Conservation (phyloP, 2,113 vertebrate genomes). For the Apodemus sylvaticus region DNA sequence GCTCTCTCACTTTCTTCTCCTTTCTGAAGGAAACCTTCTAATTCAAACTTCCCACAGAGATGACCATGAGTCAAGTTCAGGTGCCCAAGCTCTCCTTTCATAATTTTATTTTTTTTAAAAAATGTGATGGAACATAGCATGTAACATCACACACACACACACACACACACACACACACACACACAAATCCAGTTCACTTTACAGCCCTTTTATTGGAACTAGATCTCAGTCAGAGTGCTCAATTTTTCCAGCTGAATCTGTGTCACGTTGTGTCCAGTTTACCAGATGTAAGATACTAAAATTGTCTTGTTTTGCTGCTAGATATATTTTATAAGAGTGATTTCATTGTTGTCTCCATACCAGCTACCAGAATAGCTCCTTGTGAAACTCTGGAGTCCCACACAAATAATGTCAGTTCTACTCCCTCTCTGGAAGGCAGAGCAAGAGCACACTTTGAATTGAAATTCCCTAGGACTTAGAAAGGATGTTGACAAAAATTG, state of each 20-base stretch:
- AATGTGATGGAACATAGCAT: not conserved
- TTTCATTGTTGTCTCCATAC: slow-evolving; percentile 48
- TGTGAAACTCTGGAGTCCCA: not conserved
- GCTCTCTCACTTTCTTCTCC: not conserved
- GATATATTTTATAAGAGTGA: slow-evolving; percentile 29
- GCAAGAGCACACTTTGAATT: not conserved
- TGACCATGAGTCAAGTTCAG: not conserved
- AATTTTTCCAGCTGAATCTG: not conserved
- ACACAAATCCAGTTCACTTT: not conserved
- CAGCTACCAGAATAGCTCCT: slow-evolving; percentile 34
- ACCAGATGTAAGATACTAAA: not conserved
- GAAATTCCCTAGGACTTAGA: not conserved
- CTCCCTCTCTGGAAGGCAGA: slow-evolving; percentile 6
- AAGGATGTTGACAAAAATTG: not conserved
- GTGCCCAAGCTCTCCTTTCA: not conserved
- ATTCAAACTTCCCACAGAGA: slow-evolving; percentile 32
- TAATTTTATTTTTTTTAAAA: not conserved
- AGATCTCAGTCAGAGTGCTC: not conserved
- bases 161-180: not conserved
- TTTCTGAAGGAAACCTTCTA: not conserved
- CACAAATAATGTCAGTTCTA: slow-evolving; percentile 19
- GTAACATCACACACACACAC: not conserved
- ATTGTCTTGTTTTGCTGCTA: not conserved
- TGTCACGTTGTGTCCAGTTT: not conserved
- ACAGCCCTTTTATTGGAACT: slow-evolving; percentile 24